Percentiles rank a stretch among this genome's conserved stretches.
These are phyloP conservation scores for Alouatta palliata DNA, from an alignment of 2,113 vertebrate species.

Conservation along the genomic window DNA sequence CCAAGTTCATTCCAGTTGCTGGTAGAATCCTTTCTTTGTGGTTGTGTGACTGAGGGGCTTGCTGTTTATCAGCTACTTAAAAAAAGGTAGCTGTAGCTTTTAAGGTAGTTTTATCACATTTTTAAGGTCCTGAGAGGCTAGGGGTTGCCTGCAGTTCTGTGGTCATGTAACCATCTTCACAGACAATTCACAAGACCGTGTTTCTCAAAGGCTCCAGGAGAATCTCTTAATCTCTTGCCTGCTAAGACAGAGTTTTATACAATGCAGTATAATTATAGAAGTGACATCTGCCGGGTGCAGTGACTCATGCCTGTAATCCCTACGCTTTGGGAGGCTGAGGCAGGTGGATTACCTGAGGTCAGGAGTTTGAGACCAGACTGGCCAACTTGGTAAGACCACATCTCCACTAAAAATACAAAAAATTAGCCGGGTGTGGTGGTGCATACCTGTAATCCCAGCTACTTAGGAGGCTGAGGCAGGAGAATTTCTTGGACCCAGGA, in stretches of 20 bases:
- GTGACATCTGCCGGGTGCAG: not conserved
- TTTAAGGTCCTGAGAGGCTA: not conserved
- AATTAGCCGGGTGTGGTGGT: too few species aligned
- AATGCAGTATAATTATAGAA: not conserved
- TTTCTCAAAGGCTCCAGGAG: not conserved
- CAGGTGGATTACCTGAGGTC: too few species aligned
- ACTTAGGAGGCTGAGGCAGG: too few species aligned
- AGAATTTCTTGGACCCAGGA: too few species aligned
- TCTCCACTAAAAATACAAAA: too few species aligned
- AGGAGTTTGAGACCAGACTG: too few species aligned
- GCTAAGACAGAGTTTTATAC: not conserved
- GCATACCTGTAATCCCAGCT: too few species aligned
- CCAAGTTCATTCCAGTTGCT: not conserved
- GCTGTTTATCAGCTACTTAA: not conserved
- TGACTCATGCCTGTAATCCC: too few species aligned
- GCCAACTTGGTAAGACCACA: too few species aligned
- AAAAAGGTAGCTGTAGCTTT: not conserved
- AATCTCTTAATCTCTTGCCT: not conserved
- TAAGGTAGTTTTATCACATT: too few species aligned
- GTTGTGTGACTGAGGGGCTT: not conserved
- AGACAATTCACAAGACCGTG: not conserved
- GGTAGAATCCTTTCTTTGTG: not conserved
- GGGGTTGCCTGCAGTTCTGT: not conserved
- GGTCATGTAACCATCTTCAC: not conserved
- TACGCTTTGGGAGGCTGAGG: too few species aligned